phyloP scores from a whole-genome alignment of 1,140 invertebrate genomes.

The Bombus confusus region DNA sequence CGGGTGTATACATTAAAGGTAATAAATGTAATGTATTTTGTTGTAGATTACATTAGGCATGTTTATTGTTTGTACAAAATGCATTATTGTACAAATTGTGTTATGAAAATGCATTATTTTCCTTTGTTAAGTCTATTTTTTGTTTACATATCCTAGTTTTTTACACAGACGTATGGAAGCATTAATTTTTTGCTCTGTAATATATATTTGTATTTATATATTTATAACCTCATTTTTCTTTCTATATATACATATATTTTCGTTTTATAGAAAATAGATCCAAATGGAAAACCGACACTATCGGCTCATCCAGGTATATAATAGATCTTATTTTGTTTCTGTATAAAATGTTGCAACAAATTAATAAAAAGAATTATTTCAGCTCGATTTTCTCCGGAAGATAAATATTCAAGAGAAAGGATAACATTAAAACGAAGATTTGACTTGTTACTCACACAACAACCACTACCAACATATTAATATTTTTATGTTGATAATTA shows the following conservation, averaged over 20 bases:
- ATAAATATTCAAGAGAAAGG: slow-evolving; percentile 95
- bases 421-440: slow-evolving; percentile 96
- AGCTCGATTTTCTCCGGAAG: slow-evolving; percentile 97
- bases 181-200: neutral
- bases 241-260: neutral
- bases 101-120: slow-evolving; percentile 18
- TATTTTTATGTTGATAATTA: slow-evolving; percentile 4
- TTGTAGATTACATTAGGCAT: neutral
- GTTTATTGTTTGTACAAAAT: neutral
- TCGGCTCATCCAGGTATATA: slow-evolving; percentile 93
- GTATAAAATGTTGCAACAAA: neutral
- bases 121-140: neutral
- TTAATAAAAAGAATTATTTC: slow-evolving; percentile 74
- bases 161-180: neutral
- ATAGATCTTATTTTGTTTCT: slow-evolving; percentile 11
- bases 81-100: too few species aligned
- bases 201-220: neutral
- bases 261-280: slow-evolving; percentile 87
- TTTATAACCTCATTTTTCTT: neutral
- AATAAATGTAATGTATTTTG: slow-evolving; percentile 62
- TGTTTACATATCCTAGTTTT: slow-evolving; percentile 4
- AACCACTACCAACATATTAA: slow-evolving; percentile 88
- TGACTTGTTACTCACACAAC: slow-evolving; percentile 93
- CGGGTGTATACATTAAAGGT: slow-evolving; percentile 89
- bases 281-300: slow-evolving; percentile 89